Base-by-base conservation (phyloP, 2,797 vertebrate genomes). In the Erpetoichthys calabaricus region DNA sequence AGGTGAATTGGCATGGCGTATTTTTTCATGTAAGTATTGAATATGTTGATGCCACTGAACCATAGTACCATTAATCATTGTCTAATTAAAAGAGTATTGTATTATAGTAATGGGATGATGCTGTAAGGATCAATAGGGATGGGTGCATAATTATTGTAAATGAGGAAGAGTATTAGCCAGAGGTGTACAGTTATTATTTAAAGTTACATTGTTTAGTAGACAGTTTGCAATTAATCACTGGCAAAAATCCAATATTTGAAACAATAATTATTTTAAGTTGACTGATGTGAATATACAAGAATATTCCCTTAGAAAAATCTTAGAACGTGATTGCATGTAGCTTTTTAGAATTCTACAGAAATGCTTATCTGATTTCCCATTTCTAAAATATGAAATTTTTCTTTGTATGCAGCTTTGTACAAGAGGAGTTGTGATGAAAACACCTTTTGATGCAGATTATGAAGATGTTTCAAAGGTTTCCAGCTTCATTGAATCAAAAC, bases 401-500 rank as follows among this genome's bases (percentile, higher is more conserved):
- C 50, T 44, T 65, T 3, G 60, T 70, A 42, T 61, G 49, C 54
- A 82, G 75, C 68, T 86, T 60, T 85, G 80, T 64, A 78, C 75
- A 69, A 74, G 81, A 70, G 81, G 73, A 44, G 59, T 59, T 41
- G 73, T 70, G 69, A 43, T 75, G 59, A 73, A 67, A 42, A 67
- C 77, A 45, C 64, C 64, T 44, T 75, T 67, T 51, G 67, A 79
- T 63, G 60, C 69, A 56, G 66, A 69, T 67, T 67, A 73, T 55
- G 70, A 80, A 64, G 76, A 82, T 10, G 73, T 84, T 65, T 73
- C 73, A 57, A 77, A 76, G 3, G 62, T 79, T 10, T 65, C 64
- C 60, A 77, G 79, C 72, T 82, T 81, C 65, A 80, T 76, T 60
- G 77, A 88, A 71, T 73, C 73, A 59, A 82, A 82, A 58, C 73